Evolutionary conservation across 2,113 vertebrate species (phyloP).

Genomic region (Clarias batrachus): DNA sequence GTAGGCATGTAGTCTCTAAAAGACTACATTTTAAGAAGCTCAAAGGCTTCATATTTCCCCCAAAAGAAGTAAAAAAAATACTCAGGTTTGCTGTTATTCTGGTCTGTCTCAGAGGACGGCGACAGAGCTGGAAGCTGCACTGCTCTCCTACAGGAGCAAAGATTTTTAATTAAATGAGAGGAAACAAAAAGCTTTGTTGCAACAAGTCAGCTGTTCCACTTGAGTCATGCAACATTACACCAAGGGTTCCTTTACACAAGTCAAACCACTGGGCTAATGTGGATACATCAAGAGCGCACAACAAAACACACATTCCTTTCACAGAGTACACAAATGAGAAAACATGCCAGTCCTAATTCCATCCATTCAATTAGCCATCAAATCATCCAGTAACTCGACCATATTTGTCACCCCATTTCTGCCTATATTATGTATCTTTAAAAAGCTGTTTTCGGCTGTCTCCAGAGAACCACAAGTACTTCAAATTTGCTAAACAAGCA

Average conservation of each 20-base stretch:
- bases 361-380: background rate
- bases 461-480: conserved; percentile 64
- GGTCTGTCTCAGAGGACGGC: conserved; percentile 51
- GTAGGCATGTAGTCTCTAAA: conserved; percentile 62
- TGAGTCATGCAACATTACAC: background rate
- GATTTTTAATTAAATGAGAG: background rate
- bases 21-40: conserved; percentile 59
- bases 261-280: conserved; percentile 3
- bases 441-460: conserved; percentile 72
- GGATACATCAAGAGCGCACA: background rate
- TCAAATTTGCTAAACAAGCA: conserved; percentile 71
- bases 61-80: conserved; percentile 57
- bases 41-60: conserved; percentile 61
- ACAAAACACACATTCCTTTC: background rate
- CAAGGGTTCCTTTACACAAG: background rate
- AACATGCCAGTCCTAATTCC: conserved; percentile 33
- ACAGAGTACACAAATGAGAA: conserved; percentile 58
- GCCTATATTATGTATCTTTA: background rate
- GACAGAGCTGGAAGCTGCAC: conserved; percentile 49
- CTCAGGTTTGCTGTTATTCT: conserved; percentile 51
- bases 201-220: background rate
- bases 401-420: conserved; percentile 35
- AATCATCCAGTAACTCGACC: conserved; percentile 13
- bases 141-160: conserved; percentile 50
- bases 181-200: background rate